A percentile compares a stretch with the other conserved stretches of the same genome.
Conservation (phyloP, 2,888 invertebrate genomes). For the Dryococelus australis region DNA sequence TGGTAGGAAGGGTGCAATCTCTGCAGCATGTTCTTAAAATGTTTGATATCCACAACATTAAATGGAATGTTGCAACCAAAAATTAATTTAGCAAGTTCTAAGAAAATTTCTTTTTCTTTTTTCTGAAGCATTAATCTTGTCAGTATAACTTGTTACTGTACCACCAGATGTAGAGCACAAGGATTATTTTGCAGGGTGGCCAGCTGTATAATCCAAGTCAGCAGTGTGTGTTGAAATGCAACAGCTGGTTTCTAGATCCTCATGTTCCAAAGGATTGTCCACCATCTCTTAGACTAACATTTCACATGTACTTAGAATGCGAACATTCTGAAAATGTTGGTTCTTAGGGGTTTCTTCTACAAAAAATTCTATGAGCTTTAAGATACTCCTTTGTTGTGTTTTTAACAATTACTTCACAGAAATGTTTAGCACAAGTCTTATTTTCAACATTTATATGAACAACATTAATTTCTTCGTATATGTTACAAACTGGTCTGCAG, state of each 20-base stretch:
- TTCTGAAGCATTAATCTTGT: background rate
- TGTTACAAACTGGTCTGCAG: background rate
- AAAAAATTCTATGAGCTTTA: background rate
- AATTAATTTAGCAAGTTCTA: background rate
- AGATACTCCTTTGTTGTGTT: background rate
- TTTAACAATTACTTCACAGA: background rate
- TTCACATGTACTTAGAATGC: background rate
- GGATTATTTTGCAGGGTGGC: background rate
- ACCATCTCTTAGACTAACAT: background rate
- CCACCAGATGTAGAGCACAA: background rate
- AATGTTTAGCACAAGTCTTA: slow-evolving; percentile 19
- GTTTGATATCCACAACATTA: slow-evolving; percentile 12
- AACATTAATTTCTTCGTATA: background rate
- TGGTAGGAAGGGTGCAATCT: background rate
- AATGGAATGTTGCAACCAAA: slow-evolving; percentile 17
- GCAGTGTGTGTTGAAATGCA: background rate
- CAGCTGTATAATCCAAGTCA: background rate
- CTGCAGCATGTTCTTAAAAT: slow-evolving; percentile 1
- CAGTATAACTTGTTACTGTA: background rate
- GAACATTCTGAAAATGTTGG: background rate
- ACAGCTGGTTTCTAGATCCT: background rate
- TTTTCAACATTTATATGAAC: slow-evolving; percentile 19
- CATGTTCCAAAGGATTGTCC: background rate
- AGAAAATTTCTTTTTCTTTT: background rate
- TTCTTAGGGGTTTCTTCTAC: too few species aligned